Evolutionary conservation across 2,888 invertebrate species (phyloP).

Genomic region (Rhabditoides inermis): DNA sequence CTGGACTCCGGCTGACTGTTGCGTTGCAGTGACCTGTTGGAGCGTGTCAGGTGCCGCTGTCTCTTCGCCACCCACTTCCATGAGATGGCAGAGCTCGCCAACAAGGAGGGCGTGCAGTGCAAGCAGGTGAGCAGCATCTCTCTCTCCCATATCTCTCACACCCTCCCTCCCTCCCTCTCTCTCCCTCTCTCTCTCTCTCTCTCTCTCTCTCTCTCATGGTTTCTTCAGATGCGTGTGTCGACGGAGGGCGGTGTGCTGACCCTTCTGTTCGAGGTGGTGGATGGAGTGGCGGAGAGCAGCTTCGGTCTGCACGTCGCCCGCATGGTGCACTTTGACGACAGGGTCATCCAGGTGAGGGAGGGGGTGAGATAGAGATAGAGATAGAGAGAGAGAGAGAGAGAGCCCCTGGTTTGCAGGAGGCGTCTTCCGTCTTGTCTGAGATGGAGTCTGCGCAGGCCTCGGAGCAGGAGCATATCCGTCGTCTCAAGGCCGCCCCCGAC

Average conservation of each 20-base stretch:
- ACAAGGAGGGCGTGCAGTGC: constrained; percentile 51
- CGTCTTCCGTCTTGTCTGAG: too few relatives aligned
- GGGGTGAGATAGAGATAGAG: too few relatives aligned
- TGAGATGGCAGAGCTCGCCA: constrained; percentile 77
- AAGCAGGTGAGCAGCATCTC: constrained; percentile 18
- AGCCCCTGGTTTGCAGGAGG: too few relatives aligned
- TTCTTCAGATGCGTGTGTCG: constrained; percentile 19
- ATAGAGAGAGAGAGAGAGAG: too few relatives aligned
- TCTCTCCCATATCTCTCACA: too few relatives aligned
- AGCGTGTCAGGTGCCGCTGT: constrained; percentile 65
- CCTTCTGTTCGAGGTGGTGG: constrained; percentile 39
- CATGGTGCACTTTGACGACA: constrained; percentile 33
- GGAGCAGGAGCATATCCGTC: too few relatives aligned
- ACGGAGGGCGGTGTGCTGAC: constrained; percentile 30
- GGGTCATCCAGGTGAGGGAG: constrained; percentile 18
- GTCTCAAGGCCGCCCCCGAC: too few relatives aligned
- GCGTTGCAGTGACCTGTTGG: constrained; percentile 39
- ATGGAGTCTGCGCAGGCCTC: too few relatives aligned
- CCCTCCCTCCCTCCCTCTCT: neutral
- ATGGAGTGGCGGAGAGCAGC: constrained; percentile 40
- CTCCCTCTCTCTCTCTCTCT: neutral
- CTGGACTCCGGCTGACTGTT: neutral
- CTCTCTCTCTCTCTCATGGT: neutral
- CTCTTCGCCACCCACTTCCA: constrained; percentile 98
- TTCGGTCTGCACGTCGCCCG: constrained; percentile 45